Evolutionary conservation across 1,140 invertebrate species (phyloP), one percentile per base, ranked within the genome.

Genomic region (Atta texana): DNA sequence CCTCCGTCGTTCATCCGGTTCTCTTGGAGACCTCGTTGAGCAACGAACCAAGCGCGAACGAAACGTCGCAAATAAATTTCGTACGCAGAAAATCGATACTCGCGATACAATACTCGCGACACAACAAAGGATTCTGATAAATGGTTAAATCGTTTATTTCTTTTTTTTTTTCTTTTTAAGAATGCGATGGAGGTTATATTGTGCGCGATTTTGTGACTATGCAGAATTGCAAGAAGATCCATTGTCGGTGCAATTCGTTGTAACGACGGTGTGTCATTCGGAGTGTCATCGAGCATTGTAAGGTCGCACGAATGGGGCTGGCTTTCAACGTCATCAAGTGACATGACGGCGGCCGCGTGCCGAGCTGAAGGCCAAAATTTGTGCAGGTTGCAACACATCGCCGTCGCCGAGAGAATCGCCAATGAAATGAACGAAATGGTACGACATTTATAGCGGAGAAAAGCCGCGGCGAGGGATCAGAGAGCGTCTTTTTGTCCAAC

Each of bases 1-100:
- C 80, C 81, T 57, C 28, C 69, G 76, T 44, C 78, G 61, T 89
- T 89, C 64, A 86, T 86, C 77, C 76, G 85, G 55, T 72, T 82
- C 85, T 82, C 51, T 51, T 16, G 28, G 4, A 53, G 66, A n/a
- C 18, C 14, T 49, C 64, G 49, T 63, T 55, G 64, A 18, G 55
- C 49, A 53, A 68, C 53, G 14, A 39, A 7, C 55, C 18, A 16
- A 16, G n/a, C 53, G 61, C 49, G 59, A 82, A 59, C 6, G 3
- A 51, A 51, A 7, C 59, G 39, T 14, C 39, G 76, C 76, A 16
- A 24, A 63, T 61, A 53, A 69, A 76, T 75, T 59, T 84, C 24
- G 49, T 49, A 1, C 24, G 18, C 24, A 34, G 69, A 63, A 53
- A 61, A 84, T 71, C 39, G 21, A 8, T 31, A 31, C 28, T 4